phyloP scores from a whole-genome alignment of 2,113 vertebrate genomes.

The Sterna hirundo region DNA sequence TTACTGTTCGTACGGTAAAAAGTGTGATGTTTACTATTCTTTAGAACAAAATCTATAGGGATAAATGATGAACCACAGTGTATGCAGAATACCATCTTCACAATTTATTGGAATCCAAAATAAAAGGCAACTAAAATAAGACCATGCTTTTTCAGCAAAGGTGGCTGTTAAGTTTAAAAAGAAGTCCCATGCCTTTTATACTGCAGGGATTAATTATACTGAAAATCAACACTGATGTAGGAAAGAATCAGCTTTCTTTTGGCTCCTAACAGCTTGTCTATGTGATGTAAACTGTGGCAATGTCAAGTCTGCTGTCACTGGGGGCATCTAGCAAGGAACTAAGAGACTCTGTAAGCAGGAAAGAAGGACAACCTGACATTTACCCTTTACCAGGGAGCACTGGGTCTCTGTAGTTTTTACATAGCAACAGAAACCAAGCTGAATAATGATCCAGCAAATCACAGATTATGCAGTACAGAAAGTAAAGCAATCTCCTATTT shows the following conservation, averaged over 20 bases:
- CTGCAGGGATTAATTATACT: constrained; percentile 4
- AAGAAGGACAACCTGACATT: background rate
- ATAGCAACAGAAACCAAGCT: background rate
- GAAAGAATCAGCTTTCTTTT: background rate
- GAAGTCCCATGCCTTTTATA: background rate
- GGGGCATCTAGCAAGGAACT: background rate
- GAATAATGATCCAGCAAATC: background rate
- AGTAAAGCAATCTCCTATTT: background rate
- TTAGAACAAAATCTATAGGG: constrained; percentile 36
- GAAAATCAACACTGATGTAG: background rate
- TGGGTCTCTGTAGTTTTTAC: background rate
- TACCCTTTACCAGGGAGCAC: background rate
- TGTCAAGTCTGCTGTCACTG: background rate
- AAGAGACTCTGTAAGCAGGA: background rate
- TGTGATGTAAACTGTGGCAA: background rate
- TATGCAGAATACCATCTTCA: constrained; percentile 12
- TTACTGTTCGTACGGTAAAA: constrained; percentile 22
- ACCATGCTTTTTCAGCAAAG: background rate
- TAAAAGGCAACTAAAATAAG: constrained; percentile 14
- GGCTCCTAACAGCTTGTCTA: background rate
- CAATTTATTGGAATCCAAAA: constrained; percentile 9
- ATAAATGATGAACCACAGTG: background rate
- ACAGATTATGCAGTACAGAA: background rate
- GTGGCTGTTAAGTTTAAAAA: background rate
- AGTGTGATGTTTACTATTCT: constrained; percentile 13